Evolutionary conservation across 2,797 vertebrate genomes (phyloP).

Genomic region (Pogoniulus pusillus): DNA sequence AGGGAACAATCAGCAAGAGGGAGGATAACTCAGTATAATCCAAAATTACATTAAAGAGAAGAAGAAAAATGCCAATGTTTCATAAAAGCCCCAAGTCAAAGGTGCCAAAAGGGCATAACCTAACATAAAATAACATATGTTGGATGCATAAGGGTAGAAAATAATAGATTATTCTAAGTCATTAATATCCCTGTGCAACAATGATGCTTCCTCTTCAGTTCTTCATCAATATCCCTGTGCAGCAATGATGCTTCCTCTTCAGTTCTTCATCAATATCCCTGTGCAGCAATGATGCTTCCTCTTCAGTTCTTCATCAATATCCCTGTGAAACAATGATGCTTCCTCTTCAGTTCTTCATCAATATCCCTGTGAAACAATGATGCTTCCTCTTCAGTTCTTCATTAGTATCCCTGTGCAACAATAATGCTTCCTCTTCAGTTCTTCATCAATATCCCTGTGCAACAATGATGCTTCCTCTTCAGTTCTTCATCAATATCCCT

Average conservation of each 20-base stretch:
- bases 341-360: no score
- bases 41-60: background rate
- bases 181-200: background rate
- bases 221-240: no score
- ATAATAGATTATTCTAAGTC: background rate
- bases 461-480: background rate
- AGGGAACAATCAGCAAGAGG: background rate
- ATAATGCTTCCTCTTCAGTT: no score
- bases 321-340: background rate
- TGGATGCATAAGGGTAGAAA: background rate
- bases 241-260: no score
- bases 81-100: background rate
- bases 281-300: background rate
- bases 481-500: no score
- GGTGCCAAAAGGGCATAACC: background rate
- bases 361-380: background rate
- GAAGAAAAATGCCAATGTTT: background rate
- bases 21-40: background rate
- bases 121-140: no score
- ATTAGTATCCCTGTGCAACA: no score
- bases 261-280: fast-evolving
- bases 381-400: background rate
- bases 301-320: background rate
- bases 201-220: background rate
- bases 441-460: fast-evolving